These are phyloP conservation scores for Andricus curvator DNA, from an alignment of 2,888 invertebrate genomes.

Conservation along the genomic window DNA sequence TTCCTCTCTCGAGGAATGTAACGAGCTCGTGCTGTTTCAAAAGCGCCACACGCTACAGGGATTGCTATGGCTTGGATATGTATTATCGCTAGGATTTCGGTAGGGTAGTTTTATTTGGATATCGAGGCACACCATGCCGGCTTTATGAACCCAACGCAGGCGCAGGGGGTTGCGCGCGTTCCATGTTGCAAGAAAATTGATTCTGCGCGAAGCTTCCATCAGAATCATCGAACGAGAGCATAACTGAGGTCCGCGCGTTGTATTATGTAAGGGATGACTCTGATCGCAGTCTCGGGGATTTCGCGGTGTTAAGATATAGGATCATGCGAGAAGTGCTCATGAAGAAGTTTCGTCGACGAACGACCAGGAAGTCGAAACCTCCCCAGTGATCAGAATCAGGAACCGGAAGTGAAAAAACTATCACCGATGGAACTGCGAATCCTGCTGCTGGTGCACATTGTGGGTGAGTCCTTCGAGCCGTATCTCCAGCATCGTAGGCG, in stretches of 20 bases:
- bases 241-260: conserved; percentile 49
- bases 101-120: not conserved
- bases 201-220: conserved; percentile 52
- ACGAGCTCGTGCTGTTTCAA: not conserved
- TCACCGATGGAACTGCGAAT: conserved; percentile 55
- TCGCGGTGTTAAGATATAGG: conserved; percentile 14
- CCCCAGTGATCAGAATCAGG: conserved; percentile 36
- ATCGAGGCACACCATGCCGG: conserved; percentile 1
- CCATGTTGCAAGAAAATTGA: conserved; percentile 54
- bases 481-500: not conserved
- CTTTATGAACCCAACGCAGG: conserved; percentile 27
- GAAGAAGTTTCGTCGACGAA: conserved; percentile 43
- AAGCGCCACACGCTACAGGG: not conserved
- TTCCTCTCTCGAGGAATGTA: not conserved
- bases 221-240: conserved; percentile 55
- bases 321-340: conserved; percentile 47
- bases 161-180: conserved; percentile 51
- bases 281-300: conserved; percentile 36
- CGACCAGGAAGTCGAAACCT: conserved; percentile 43
- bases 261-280: conserved; percentile 55
- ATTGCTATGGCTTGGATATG: not conserved
- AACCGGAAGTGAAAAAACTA: conserved; percentile 25
- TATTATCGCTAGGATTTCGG: conserved; percentile 6
- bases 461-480: conserved; percentile 47
- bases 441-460: conserved; percentile 52